A percentile compares a stretch with the other conserved stretches of the same genome.
Conservation (phyloP, 2,797 vertebrate species). For the Champsocephalus gunnari region DNA sequence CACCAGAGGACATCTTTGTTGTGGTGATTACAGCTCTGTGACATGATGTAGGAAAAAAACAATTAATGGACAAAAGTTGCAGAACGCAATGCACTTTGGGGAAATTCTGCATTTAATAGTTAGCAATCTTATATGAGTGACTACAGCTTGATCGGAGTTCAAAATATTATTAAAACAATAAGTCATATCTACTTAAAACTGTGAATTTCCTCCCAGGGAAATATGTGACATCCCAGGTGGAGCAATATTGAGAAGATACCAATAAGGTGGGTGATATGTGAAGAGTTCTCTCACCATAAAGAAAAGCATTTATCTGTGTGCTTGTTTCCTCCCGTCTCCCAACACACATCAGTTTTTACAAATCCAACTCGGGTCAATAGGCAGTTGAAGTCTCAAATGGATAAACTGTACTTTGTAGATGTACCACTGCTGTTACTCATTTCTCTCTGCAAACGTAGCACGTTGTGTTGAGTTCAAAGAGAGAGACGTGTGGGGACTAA, state of each 20-base stretch:
- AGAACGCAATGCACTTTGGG: conserved; percentile 52
- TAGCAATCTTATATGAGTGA: conserved; percentile 36
- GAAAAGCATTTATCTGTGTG: conserved; percentile 17
- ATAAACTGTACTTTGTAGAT: conserved; percentile 50
- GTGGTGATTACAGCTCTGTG: conserved; percentile 74
- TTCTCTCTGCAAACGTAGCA: conserved; percentile 46
- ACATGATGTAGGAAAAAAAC: conserved; percentile 75
- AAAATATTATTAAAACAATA: conserved; percentile 42
- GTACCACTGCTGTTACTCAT: conserved; percentile 47
- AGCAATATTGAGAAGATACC: conserved; percentile 27
- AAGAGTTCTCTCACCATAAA: conserved; percentile 16
- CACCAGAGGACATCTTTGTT: conserved; percentile 78
- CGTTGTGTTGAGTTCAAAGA: conserved; percentile 49
- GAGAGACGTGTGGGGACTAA: conserved; percentile 67
- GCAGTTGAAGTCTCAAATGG: conserved; percentile 42
- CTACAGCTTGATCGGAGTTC: conserved; percentile 52
- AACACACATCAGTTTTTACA: conserved; percentile 25
- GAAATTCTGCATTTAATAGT: conserved; percentile 52
- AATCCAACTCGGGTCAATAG: conserved; percentile 26
- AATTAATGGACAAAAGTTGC: conserved; percentile 72
- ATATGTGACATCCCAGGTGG: conserved; percentile 36
- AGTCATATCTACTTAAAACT: conserved; percentile 29
- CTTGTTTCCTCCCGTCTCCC: conserved; percentile 4
- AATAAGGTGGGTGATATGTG: conserved; percentile 2
- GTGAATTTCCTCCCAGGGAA: conserved; percentile 32